Evolutionary conservation across 2,888 invertebrate genomes (phyloP).

Genomic region (Limnephilus rhombicus): DNA sequence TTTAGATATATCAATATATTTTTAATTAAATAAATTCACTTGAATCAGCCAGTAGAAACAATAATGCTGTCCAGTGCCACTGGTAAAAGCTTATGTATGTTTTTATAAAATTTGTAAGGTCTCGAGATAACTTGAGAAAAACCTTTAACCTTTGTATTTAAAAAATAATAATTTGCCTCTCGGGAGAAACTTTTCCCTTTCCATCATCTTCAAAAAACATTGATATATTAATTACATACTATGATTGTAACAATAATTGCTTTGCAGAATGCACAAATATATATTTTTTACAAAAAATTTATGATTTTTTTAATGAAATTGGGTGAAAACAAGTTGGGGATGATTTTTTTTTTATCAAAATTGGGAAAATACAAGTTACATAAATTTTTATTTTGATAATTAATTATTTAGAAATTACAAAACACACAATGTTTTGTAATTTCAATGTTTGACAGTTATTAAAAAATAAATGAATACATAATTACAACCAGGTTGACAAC

Average conservation of each 20-base stretch:
- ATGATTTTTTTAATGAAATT: background rate
- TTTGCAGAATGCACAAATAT: background rate
- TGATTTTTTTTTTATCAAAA: background rate
- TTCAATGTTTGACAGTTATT: background rate
- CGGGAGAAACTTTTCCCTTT: background rate
- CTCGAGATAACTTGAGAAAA: background rate
- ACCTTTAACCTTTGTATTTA: background rate
- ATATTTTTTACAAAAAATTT: background rate
- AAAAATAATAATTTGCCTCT: background rate
- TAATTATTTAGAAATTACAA: background rate
- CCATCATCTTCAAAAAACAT: background rate
- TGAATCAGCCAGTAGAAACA: background rate
- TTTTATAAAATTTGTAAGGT: background rate
- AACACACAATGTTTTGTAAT: background rate
- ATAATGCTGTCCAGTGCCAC: background rate
- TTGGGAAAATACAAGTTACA: background rate
- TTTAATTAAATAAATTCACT: too few relatives aligned
- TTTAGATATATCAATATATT: background rate
- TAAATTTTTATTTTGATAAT: background rate
- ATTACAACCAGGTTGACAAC: background rate
- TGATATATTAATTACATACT: background rate
- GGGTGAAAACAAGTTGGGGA: background rate
- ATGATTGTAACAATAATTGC: background rate
- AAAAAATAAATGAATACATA: background rate
- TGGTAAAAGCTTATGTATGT: background rate